A percentile compares a stretch with the other conserved stretches of the same genome.
These are phyloP conservation scores for Odontocolon sp. DNA, from an alignment of 2,888 invertebrate species.

Conservation along the genomic window DNA sequence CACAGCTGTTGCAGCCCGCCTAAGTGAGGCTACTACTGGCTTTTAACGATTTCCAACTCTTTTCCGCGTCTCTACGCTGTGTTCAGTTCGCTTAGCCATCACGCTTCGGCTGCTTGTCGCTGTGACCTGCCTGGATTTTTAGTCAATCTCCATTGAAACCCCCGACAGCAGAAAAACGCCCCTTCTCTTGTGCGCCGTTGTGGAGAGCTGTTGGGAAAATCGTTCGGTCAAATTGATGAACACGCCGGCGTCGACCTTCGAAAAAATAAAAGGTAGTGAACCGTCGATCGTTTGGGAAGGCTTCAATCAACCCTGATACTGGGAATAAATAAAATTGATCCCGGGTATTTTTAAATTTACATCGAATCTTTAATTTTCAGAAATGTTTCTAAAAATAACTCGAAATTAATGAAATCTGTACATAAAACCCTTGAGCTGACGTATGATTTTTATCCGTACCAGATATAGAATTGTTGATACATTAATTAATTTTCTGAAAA, in stretches of 20 bases:
- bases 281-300: not conserved
- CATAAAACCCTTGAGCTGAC: no score
- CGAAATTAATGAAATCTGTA: no score
- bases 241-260: not conserved
- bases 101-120: constrained; percentile 23
- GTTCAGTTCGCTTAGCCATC: constrained; percentile 21
- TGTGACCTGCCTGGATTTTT: constrained; percentile 12
- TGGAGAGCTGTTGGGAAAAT: not conserved
- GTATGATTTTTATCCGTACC: no score
- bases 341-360: no score
- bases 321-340: not conserved
- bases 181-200: not conserved
- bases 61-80: constrained; percentile 22
- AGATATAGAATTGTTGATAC: no score
- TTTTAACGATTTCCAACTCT: constrained; percentile 38
- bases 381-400: not conserved
- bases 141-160: constrained; percentile 20
- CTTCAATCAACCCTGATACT: not conserved
- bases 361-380: no score
- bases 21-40: constrained; percentile 1
- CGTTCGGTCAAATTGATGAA: constrained; percentile 28
- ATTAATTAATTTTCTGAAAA: not conserved
- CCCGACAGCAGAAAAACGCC: constrained; percentile 1
- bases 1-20: constrained; percentile 24
- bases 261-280: not conserved